Conservation (phyloP, 2,888 invertebrate species). For the Hemistola chrysoprasaria region DNA sequence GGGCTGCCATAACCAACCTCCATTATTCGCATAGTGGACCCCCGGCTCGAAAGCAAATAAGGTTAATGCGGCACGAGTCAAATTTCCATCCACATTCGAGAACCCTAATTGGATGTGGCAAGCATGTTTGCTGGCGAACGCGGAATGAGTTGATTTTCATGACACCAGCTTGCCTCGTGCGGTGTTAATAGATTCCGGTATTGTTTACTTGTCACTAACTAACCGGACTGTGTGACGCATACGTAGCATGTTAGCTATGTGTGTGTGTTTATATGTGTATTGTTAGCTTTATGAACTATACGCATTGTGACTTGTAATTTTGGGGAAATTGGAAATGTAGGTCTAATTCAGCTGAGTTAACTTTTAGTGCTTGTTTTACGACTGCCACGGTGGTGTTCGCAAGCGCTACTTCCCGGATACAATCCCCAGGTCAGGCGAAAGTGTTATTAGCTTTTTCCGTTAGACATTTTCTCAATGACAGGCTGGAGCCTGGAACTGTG, state of each 20-base stretch:
- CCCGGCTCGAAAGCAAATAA: conserved; percentile 38
- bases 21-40: conserved; percentile 14
- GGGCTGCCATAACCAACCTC: no score
- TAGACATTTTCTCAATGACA: no score
- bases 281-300: conserved; percentile 5
- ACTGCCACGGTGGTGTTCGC: no score
- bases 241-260: neutral
- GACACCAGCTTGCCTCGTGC: conserved; percentile 30
- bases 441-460: no score
- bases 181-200: conserved; percentile 40
- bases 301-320: neutral
- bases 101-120: conserved; percentile 45
- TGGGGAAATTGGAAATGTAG: no score
- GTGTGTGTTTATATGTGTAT: conserved; percentile 9
- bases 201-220: conserved; percentile 46
- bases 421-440: no score
- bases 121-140: conserved; percentile 11
- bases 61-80: conserved; percentile 43
- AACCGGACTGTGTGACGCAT: conserved; percentile 25
- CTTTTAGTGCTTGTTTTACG: no score
- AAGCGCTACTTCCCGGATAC: no score
- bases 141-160: conserved; percentile 46
- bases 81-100: conserved; percentile 47
- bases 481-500: no score
- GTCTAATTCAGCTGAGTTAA: no score